Base-by-base conservation (phyloP, 2,888 invertebrate species). In the Xestia c-nigrum region DNA sequence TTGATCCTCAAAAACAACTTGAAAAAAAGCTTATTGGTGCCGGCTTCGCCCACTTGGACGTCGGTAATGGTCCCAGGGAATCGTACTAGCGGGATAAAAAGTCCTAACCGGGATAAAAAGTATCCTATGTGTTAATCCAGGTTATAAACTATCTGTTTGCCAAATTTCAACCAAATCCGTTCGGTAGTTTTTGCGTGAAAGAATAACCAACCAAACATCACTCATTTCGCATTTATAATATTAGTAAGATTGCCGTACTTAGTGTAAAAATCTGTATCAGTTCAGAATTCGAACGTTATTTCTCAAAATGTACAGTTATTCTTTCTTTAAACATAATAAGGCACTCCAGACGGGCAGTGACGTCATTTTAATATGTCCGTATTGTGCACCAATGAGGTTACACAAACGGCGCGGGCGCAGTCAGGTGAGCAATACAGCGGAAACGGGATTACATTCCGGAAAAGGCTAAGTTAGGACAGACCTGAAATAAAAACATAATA, bases 341-440 rank as follows among this genome's bases (percentile, higher is more conserved):
- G n/a, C 46, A 14, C n/a, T 65, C 38, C 57, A 74, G 55, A 38
- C 61, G 43, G 31, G 52, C 50, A 7, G 46, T 66, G 80, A 72
- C 80, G 68, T 72, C 71, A 83, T 50, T 31, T 4, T 24, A 61
- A 40, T 50, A 43, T 50, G 16, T 31, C 57, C 71, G 3, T 52
- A 52, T 69, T 50, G 31, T 68, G 24, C 52, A 57, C 75, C 68
- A 80, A 83, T 70, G 10, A 80, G 57, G 69, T 72, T 24, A 72
- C 65, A 43, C 12, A 43, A 46, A 57, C 7, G 38, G 47, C 40
- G 16, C 68, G 55, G 40, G 74, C 46, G 52, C 74, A 79, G 46
- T 84, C 84, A 80, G 66, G 84, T 83, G 84, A 80, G 50, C 70
- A 52, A 38, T 19, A 31, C 40, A 63, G 19, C 57, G 69, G 70